Evolutionary conservation across 2,113 vertebrate species (phyloP).

Genomic region (Rhabdomys dilectus): DNA sequence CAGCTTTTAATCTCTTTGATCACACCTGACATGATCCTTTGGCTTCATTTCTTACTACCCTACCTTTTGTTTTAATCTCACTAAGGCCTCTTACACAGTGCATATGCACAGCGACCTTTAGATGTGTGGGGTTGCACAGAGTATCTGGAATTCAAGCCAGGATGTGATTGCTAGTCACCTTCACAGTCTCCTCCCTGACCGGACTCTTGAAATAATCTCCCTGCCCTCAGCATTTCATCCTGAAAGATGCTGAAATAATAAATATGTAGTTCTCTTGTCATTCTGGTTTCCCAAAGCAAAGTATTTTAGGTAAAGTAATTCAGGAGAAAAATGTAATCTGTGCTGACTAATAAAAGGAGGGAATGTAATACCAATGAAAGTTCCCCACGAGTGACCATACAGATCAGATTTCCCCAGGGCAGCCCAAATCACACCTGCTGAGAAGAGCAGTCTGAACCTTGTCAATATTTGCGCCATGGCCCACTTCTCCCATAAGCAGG

Average conservation of each 20-base stretch:
- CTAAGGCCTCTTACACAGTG: not conserved
- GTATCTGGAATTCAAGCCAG: not conserved
- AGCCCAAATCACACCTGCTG: not conserved
- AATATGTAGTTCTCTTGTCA: not conserved
- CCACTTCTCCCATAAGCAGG: not conserved
- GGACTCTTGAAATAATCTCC: not conserved
- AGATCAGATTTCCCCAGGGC: not conserved
- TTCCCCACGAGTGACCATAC: not conserved
- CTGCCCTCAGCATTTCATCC: not conserved
- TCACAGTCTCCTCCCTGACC: not conserved
- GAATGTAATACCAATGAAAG: not conserved
- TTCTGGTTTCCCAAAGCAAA: not conserved
- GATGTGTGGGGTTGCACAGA: not conserved
- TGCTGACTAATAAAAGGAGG: slow-evolving; percentile 43
- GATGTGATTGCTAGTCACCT: not conserved
- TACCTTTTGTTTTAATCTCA: slow-evolving; percentile 28
- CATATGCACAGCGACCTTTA: not conserved
- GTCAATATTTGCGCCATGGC: slow-evolving; percentile 3
- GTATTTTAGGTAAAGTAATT: slow-evolving; percentile 20
- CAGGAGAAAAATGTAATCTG: slow-evolving; percentile 13
- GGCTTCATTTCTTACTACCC: not conserved
- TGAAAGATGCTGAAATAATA: not conserved
- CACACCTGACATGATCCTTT: not conserved
- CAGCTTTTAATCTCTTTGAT: not conserved
- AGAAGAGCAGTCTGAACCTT: not conserved